Base-by-base conservation (phyloP, 2,797 vertebrate genomes). In the Phataginus tetradactyla region DNA sequence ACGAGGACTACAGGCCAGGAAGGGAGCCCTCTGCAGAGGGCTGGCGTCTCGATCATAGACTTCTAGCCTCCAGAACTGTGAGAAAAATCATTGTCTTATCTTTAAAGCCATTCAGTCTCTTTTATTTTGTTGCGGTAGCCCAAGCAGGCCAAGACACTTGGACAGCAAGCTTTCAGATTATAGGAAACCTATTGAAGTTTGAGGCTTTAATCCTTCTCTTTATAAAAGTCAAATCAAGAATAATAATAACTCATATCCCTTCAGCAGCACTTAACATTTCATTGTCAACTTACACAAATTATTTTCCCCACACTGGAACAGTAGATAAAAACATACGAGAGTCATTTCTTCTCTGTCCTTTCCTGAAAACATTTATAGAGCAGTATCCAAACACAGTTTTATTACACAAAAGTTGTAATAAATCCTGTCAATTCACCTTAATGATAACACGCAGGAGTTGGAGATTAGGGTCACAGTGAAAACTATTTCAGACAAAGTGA, bases 1-100 rank as follows among this genome's bases (percentile, higher is more conserved):
- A 2, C 5, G 78, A 72, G 32, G 25, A 53, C 53, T 39, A 51
- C 20, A 89, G 88, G 66, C 66, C 93, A 84, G 42, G 42, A 74
- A 93, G 69, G 86, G n/a, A 86, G 55, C 80, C 85, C 77, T 95
- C 88, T 77, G 75, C 49, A 64, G 80, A 85, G 72, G 55, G 39
- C 55, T 45, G 25, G 61, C 39, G 66, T 75, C 71, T 61, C 37
- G 91, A 64, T 69, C 75, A 66, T 23, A 34, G 17, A 77, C 57
- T 86, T 96, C 49, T 20, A 51, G 71, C 14, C 66, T 90, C 51
- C 61, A 68, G 55, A 72, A 90, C 45, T 29, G 21, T 27, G 68
- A 85, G 78, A 71, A 88, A 88, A 91, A 93, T 71, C 64, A 84
- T 32, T 7, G 8, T 37, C 45, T 93, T 93, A 34, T 2, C 39